Evolutionary conservation across 2,797 vertebrate genomes (phyloP).

Genomic region (Tokudaia tokunoshimensis): DNA sequence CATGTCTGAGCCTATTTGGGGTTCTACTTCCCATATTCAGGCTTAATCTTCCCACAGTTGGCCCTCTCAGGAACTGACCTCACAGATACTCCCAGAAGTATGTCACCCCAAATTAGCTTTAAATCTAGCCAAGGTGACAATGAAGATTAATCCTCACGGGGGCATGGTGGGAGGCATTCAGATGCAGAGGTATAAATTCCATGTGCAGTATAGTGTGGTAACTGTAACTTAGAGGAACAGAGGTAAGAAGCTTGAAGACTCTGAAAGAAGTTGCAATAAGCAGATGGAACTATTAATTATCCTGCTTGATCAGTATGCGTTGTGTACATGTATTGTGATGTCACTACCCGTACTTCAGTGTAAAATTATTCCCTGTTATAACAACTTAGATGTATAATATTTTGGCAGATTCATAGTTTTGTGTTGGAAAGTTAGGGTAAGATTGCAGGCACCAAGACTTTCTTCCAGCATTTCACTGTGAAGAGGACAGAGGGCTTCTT

Average conservation of each 20-base stretch:
- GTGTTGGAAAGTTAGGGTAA: slow-evolving; percentile 83
- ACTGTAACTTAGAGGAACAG: not conserved
- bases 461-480: slow-evolving; percentile 90
- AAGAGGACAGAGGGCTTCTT: slow-evolving; percentile 91
- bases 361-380: not conserved
- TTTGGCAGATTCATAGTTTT: slow-evolving; percentile 86
- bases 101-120: not conserved
- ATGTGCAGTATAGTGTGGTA: not conserved
- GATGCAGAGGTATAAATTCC: not conserved
- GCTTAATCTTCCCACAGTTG: not conserved
- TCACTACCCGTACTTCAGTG: not conserved
- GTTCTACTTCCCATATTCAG: not conserved
- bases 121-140: not conserved
- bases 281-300: not conserved
- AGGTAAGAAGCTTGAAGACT: not conserved
- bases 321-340: not conserved
- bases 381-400: not conserved
- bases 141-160: not conserved
- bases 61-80: not conserved
- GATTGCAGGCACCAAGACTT: slow-evolving; percentile 88
- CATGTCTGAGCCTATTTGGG: not conserved
- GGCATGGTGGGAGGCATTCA: not conserved
- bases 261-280: not conserved
- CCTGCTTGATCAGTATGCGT: not conserved
- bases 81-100: not conserved